phyloP scores from a whole-genome alignment of 2,888 invertebrate genomes.

The Agrypnus murinus region DNA sequence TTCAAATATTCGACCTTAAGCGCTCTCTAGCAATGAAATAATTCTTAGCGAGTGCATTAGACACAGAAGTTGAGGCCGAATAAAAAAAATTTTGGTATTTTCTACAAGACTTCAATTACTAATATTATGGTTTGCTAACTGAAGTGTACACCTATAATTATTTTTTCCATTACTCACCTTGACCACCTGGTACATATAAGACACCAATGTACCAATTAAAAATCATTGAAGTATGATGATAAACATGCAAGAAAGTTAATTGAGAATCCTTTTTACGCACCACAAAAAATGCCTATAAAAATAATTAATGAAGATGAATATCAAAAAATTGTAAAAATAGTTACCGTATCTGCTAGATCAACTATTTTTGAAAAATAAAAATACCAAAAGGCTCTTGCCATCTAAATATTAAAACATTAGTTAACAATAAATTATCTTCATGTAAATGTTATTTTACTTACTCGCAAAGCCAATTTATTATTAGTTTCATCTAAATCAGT shows the following conservation, averaged over 20 bases:
- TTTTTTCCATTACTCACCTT: slow-evolving; percentile 71
- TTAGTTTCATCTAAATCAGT: slow-evolving; percentile 80
- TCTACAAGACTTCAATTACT: no score
- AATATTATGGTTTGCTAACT: no score
- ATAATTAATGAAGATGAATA: neutral
- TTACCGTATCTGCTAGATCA: slow-evolving; percentile 92
- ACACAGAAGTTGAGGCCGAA: no score
- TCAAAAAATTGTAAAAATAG: slow-evolving; percentile 55
- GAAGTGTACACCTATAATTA: no score
- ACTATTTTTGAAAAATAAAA: slow-evolving; percentile 96
- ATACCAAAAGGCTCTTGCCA: slow-evolving; percentile 94
- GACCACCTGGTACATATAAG: slow-evolving; percentile 79
- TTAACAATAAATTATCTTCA: no score
- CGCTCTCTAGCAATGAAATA: no score
- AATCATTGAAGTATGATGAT: slow-evolving; percentile 95
- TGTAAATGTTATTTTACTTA: slow-evolving; percentile 71
- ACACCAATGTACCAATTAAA: slow-evolving; percentile 85
- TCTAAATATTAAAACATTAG: slow-evolving; percentile 72
- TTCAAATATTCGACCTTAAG: no score
- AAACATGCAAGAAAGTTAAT: slow-evolving; percentile 91
- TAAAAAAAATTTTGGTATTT: no score
- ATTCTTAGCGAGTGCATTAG: no score
- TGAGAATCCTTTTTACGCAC: slow-evolving; percentile 92
- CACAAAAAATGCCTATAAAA: slow-evolving; percentile 84
- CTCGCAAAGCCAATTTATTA: slow-evolving; percentile 77